Evolutionary conservation across 1,140 invertebrate genomes (phyloP).

Genomic region (Brachionus angularis): DNA sequence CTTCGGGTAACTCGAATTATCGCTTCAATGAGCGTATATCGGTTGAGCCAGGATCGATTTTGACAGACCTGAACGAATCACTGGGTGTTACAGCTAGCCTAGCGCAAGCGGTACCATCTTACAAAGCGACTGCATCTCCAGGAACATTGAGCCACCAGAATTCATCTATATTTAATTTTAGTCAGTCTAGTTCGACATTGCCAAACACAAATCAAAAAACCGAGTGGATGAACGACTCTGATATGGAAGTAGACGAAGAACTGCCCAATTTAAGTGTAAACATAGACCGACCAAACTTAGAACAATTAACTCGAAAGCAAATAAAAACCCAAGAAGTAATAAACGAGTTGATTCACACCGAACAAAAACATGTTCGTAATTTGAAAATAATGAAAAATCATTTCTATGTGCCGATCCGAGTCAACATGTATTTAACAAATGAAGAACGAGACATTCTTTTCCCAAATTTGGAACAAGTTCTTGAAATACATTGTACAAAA

Average conservation of each 20-base stretch:
- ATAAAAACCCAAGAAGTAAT: constrained; percentile 41
- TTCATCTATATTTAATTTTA: not conserved
- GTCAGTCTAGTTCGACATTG: not conserved
- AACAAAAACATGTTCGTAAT: constrained; percentile 41
- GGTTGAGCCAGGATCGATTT: no score
- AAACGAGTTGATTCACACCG: constrained; percentile 44
- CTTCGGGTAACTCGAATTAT: not conserved
- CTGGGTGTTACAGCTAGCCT: no score
- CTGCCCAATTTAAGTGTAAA: not conserved
- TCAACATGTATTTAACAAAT: not conserved
- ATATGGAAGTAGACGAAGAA: constrained; percentile 42
- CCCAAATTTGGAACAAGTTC: constrained; percentile 36
- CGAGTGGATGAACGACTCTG: constrained; percentile 25
- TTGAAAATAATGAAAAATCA: constrained; percentile 43
- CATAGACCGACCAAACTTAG: not conserved
- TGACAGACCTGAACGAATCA: no score
- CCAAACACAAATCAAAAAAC: not conserved
- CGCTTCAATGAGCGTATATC: not conserved
- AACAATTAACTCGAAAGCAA: constrained; percentile 15
- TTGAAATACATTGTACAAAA: constrained; percentile 41
- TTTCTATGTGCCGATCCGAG: constrained; percentile 25
- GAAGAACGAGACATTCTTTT: constrained; percentile 37
- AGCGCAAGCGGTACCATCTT: no score
- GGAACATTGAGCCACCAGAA: no score
- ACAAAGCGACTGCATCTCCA: no score